A percentile compares a stretch with the other conserved stretches of the same genome.
phyloP scores from a whole-genome alignment of 2,797 vertebrate species.

The Xenopus petersii region DNA sequence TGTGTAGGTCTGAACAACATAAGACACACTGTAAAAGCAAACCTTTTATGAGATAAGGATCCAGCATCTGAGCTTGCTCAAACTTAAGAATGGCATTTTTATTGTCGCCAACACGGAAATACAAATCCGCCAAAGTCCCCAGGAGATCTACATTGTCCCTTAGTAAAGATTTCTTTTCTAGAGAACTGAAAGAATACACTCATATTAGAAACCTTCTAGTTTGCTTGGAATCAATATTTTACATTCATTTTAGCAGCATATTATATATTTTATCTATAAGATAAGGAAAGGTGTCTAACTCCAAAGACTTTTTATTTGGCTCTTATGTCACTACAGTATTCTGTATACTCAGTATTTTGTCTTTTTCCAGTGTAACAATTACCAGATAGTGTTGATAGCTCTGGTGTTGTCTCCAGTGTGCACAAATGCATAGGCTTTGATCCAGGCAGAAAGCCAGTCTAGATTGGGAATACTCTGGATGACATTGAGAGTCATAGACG shows the following conservation, averaged over 20 bases:
- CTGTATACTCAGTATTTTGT: too few relatives aligned
- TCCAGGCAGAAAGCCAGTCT: constrained; percentile 98
- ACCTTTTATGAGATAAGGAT: constrained; percentile 97
- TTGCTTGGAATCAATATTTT: too few relatives aligned
- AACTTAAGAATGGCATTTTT: constrained; percentile 97
- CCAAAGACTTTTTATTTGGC: too few relatives aligned
- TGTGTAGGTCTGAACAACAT: too few relatives aligned
- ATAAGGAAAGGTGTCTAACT: too few relatives aligned
- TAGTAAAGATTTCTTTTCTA: constrained; percentile 96
- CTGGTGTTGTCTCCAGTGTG: constrained; percentile 93
- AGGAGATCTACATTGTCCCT: constrained; percentile 94
- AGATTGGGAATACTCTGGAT: constrained; percentile 95
- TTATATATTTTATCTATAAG: too few relatives aligned
- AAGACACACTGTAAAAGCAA: too few relatives aligned
- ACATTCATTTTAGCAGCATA: too few relatives aligned
- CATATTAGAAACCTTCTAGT: too few relatives aligned
- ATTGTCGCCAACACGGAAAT: constrained; percentile 94
- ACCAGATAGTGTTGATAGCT: constrained; percentile 98
- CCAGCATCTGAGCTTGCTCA: constrained; percentile 97
- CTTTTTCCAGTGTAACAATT: constrained; percentile 50
- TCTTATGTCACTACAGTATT: too few relatives aligned
- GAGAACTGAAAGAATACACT: constrained; percentile 70
- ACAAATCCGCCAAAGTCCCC: constrained; percentile 92
- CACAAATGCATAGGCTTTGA: constrained; percentile 95
- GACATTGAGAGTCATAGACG: constrained; percentile 95